phyloP scores from a whole-genome alignment of 2,113 vertebrate genomes.

The Tringa solitaria region DNA sequence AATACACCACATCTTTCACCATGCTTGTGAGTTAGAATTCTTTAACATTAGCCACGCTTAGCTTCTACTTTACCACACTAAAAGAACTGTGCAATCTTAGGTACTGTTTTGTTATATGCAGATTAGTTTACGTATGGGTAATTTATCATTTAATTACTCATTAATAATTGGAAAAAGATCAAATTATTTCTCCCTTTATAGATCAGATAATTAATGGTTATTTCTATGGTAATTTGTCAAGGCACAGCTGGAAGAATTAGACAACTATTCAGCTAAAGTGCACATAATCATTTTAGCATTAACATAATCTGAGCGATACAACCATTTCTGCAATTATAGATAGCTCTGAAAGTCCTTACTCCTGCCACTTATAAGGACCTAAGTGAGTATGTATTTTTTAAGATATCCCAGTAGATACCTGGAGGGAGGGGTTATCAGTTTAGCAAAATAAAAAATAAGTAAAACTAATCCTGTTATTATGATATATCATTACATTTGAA shows the following conservation, averaged over 20 bases:
- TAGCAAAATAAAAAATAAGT: background rate
- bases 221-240: conserved; percentile 47
- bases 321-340: background rate
- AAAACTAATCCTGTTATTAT: background rate
- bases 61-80: background rate
- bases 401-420: background rate
- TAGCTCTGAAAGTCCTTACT: background rate
- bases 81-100: background rate
- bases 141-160: conserved; percentile 57
- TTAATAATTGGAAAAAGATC: conserved; percentile 44
- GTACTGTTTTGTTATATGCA: background rate
- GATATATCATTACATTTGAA: background rate
- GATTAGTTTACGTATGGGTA: conserved; percentile 23
- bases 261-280: conserved; percentile 40
- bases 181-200: conserved; percentile 46
- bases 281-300: conserved; percentile 38
- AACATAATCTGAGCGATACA: background rate
- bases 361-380: background rate
- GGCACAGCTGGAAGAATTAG: conserved; percentile 47
- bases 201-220: conserved; percentile 59
- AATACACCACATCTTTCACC: background rate
- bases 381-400: background rate
- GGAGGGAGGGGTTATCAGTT: background rate
- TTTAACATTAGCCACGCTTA: background rate
- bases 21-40: background rate